Percentiles rank a stretch among this genome's conserved stretches.
These are phyloP conservation scores for Sphyrna mokarran DNA, from an alignment of 2,113 vertebrate genomes.

Conservation along the genomic window DNA sequence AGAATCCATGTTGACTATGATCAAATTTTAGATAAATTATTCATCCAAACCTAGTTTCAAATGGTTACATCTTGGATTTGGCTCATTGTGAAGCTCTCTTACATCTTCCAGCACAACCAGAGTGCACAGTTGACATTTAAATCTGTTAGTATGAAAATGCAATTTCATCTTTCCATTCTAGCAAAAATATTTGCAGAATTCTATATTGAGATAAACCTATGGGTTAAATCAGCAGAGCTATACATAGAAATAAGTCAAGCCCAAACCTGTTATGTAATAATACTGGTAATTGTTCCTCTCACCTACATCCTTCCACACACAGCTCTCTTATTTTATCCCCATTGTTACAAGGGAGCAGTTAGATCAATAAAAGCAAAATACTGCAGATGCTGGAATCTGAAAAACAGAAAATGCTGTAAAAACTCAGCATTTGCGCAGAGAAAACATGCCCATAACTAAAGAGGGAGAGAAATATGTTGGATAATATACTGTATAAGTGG, in stretches of 20 bases:
- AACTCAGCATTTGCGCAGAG: too few species aligned
- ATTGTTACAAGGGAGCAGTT: not conserved
- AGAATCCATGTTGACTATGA: not conserved
- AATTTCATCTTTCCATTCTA: not conserved
- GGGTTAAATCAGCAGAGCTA: not conserved
- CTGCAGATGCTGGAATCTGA: too few species aligned
- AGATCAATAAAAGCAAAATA: not conserved
- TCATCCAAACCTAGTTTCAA: not conserved
- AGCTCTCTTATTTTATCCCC: not conserved
- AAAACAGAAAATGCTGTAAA: too few species aligned
- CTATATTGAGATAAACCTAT: not conserved
- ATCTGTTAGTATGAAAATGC: not conserved
- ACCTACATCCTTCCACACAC: not conserved
- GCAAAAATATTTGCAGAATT: not conserved
- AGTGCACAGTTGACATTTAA: not conserved
- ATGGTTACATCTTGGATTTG: not conserved
- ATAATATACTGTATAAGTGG: too few species aligned
- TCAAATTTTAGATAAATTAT: not conserved
- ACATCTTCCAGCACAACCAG: not conserved
- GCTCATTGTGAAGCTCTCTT: not conserved
- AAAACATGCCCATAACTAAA: too few species aligned
- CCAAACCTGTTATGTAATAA: not conserved
- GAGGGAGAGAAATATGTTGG: too few species aligned
- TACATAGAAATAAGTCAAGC: not conserved
- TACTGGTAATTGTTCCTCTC: not conserved